Evolutionary conservation across 2,113 vertebrate genomes (phyloP).

Genomic region (Jaculus jaculus): DNA sequence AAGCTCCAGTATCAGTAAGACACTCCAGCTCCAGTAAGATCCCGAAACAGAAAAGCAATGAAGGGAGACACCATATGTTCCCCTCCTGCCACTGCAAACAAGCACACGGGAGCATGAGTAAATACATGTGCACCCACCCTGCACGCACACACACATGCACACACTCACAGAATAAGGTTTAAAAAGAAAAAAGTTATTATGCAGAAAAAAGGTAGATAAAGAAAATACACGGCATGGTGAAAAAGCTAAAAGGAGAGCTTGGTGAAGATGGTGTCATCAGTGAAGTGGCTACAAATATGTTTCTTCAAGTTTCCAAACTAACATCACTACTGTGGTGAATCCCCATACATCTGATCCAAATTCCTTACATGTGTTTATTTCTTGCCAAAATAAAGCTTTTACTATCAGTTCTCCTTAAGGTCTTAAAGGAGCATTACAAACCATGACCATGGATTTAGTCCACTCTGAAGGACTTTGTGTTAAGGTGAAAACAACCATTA

Average conservation of each 20-base stretch:
- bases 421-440: neutral
- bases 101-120: no score
- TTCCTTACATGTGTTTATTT: neutral
- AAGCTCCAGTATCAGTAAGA: no score
- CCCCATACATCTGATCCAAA: neutral
- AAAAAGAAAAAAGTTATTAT: neutral
- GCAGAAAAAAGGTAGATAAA: neutral
- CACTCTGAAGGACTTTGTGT: neutral
- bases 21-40: no score
- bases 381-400: neutral
- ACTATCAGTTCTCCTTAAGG: neutral
- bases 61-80: no score
- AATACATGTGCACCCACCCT: no score
- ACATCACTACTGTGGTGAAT: neutral
- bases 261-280: neutral
- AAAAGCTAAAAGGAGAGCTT: neutral
- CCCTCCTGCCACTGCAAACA: no score
- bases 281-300: neutral
- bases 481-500: neutral
- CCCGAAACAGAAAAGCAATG: no score
- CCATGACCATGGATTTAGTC: neutral
- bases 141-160: no score
- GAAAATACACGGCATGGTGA: neutral
- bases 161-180: no score
- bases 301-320: neutral